Base-by-base conservation (phyloP, 2,888 invertebrate genomes). In the Lottia gigantea region DNA sequence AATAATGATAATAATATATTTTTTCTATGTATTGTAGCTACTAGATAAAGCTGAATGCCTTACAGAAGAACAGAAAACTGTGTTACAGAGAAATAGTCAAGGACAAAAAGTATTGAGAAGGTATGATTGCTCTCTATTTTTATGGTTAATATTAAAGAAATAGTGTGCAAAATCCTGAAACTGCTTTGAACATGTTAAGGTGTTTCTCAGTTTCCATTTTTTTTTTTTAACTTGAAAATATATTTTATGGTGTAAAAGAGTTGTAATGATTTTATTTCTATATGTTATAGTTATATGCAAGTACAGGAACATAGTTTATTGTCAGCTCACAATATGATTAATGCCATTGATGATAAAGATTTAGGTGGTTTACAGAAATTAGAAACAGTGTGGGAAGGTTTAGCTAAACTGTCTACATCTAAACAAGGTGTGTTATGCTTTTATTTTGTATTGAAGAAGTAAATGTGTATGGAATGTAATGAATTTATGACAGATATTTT, bases 251-350 rank as follows among this genome's bases (percentile, higher is more conserved):
- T 19, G 19, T 19, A 49, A 1, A n/a, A n/a, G n/a, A n/a, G 25
- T 31, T 31, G 31, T 31, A 31, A 11, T 40, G 40, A 40, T 16
- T 62, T 45, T 45, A 31, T 14, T 40, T 15, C 15, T 45, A 14
- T 49, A 23, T 49, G 25, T 3, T 73, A 26, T 70, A 82, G 82
- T 45, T 76, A 81, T 76, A 64, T 71, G 55, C 72, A 89, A 66
- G 85, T 93, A 62, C 92, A 92, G 80, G 91, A 92, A n/a, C 90
- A 92, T 80, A 92, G 93, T 0, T 88, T 93, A 62, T 88, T 94
- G 19, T 94, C 93, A 80, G 85, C 93, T 66, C 93, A 93, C 87
- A 94, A 94, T 86, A 89, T 94, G 80, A 89, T 93, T 66, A 91
- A 91, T 26, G 90, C 90, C 65, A 86, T 93, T 69, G 91, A 92